Evolutionary conservation across 2,797 vertebrate species (phyloP).

Genomic region (Kryptolebias ocellatus): DNA sequence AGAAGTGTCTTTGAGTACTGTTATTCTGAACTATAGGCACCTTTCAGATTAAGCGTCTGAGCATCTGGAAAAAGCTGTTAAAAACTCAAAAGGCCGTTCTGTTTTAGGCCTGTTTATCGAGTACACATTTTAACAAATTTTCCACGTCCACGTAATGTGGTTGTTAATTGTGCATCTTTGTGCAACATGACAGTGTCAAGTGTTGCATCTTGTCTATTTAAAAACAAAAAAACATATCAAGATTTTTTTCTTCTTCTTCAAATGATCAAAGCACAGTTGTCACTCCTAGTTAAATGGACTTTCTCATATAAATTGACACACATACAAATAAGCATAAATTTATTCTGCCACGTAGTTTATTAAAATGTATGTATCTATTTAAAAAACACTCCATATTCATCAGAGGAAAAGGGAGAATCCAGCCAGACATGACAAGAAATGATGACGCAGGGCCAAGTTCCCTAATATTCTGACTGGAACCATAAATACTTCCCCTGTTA

Average conservation of each 20-base stretch:
- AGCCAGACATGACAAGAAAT: constrained; percentile 67
- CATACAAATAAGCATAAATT: constrained; percentile 4
- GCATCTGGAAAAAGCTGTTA: constrained; percentile 71
- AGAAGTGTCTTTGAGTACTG: constrained; percentile 53
- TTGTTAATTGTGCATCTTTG: constrained; percentile 47
- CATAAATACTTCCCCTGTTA: constrained; percentile 65
- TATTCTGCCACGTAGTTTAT: constrained; percentile 7
- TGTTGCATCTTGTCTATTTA: neutral
- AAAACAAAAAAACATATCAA: too few species aligned
- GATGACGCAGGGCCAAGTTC: constrained; percentile 72
- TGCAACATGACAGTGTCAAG: constrained; percentile 32
- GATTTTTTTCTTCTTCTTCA: neutral
- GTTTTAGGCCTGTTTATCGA: constrained; percentile 72
- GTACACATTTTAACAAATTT: constrained; percentile 64
- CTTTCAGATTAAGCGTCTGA: constrained; percentile 72
- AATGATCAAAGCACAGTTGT: neutral
- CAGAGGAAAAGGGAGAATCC: constrained; percentile 56
- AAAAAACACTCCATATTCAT: constrained; percentile 26
- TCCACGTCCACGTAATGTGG: constrained; percentile 39
- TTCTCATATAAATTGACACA: constrained; percentile 5
- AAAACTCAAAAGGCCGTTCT: constrained; percentile 70
- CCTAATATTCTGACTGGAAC: constrained; percentile 73
- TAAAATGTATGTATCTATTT: constrained; percentile 18
- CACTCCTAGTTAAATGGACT: constrained; percentile 1
- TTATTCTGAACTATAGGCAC: constrained; percentile 56